Percentiles rank a stretch among this genome's conserved stretches.
Conservation (phyloP, 2,113 vertebrate genomes). For the Cryptotis parvus region DNA sequence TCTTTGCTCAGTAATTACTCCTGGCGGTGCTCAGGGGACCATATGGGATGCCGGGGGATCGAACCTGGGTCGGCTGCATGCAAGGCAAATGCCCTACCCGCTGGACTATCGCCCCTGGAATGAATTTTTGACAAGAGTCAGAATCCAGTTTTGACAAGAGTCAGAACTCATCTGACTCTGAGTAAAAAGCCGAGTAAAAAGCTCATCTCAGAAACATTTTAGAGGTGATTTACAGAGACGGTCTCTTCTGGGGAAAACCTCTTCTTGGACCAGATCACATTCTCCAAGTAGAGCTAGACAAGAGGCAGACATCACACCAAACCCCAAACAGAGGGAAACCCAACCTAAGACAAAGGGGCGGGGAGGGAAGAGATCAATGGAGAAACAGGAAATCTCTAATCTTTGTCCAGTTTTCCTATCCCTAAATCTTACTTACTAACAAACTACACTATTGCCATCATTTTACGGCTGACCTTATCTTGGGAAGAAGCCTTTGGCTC, state of each 20-base stretch:
- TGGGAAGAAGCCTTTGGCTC: background rate
- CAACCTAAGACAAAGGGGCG: background rate
- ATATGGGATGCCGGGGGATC: too few species aligned
- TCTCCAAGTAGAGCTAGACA: background rate
- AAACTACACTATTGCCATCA: too few species aligned
- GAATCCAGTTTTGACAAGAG: background rate
- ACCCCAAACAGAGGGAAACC: background rate
- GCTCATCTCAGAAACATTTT: background rate
- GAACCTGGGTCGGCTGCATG: too few species aligned
- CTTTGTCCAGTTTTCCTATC: background rate
- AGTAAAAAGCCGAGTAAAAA: too few species aligned
- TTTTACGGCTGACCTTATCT: background rate
- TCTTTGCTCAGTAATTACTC: too few species aligned
- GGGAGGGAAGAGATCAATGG: background rate
- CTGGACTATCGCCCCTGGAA: too few species aligned
- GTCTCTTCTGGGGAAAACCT: conserved; percentile 10
- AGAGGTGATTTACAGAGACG: background rate
- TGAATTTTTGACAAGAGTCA: background rate
- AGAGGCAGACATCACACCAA: background rate
- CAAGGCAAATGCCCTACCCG: too few species aligned
- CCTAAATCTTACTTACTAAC: background rate
- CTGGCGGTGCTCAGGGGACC: too few species aligned
- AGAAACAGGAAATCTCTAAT: background rate
- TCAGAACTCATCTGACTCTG: too few species aligned
- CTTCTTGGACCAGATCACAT: background rate